Base-by-base conservation (phyloP, 2,797 vertebrate genomes). In the Sebastes iracundus region DNA sequence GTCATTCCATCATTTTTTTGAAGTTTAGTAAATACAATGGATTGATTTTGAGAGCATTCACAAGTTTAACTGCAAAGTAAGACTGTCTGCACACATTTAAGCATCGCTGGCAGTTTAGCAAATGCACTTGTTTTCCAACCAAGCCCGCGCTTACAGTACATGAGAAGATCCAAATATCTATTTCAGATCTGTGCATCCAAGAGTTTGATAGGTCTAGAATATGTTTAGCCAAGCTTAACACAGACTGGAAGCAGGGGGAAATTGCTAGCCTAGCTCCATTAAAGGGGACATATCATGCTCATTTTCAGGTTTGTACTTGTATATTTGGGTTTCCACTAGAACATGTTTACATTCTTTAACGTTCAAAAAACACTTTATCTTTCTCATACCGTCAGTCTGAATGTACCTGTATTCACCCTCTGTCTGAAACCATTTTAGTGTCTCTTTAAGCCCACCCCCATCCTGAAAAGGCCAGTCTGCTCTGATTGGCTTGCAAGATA, bases 1-100 rank as follows among this genome's bases (percentile, higher is more conserved):
- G 56, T 66, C 20, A 16, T 32, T n/a, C 10, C 28, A 5, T 25
- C 1, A 49, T 42, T 42, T 42, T 49, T 32, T 20, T 61, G 22
- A 59, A 33, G 46, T 82, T 77, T 42, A 64, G 6, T 74, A 59
- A 79, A 78, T 67, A 52, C 49, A 64, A 49, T 22, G 2, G 46
- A 49, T 66, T 79, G 56, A 22, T 68, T 73, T 64, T 30, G n/a
- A 76, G 22, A 33, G 53, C 59, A 25, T 55, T 46, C 12, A 56
- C 16, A 33, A 53, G 16, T 58, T 58, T 53, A 27, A 74, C 65
- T 56, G 33, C 32, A 69, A n/a, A 67, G 58, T 25, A 65, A 32
- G 28, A 42, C 81, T 12, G 33, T 33, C 18, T 10, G 38, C 14
- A 60, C 14, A 60, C 12, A 65, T 63, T 49, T 32, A 62, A 62